phyloP scores from a whole-genome alignment of 2,888 invertebrate genomes.

The Callyntrura sp. region DNA sequence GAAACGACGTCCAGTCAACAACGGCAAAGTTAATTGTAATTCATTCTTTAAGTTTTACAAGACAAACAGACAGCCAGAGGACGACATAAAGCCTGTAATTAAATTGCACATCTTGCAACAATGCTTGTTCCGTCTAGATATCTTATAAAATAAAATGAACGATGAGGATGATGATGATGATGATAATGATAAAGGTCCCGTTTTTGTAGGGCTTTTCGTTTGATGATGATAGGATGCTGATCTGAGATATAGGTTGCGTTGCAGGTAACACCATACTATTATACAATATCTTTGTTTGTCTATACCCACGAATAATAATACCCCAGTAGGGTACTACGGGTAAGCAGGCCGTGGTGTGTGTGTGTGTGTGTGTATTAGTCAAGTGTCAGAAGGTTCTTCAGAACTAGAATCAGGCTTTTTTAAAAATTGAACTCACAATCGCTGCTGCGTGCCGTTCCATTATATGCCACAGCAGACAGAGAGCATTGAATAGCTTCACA shows the following conservation, averaged over 20 bases:
- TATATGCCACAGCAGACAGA: conserved; percentile 4
- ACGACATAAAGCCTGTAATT: too few relatives aligned
- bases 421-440: conserved; percentile 1
- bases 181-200: conserved; percentile 51
- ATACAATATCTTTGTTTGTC: conserved; percentile 6
- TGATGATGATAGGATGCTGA: conserved; percentile 41
- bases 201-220: conserved; percentile 39
- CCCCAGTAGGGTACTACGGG: conserved; percentile 17
- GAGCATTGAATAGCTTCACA: background rate
- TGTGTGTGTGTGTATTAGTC: background rate
- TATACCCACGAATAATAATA: background rate
- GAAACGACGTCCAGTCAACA: too few relatives aligned
- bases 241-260: conserved; percentile 50
- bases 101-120: background rate
- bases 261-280: conserved; percentile 30
- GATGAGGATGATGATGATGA: conserved; percentile 35
- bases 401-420: conserved; percentile 19
- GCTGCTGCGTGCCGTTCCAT: background rate
- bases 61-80: background rate
- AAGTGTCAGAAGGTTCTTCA: conserved; percentile 51
- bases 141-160: conserved; percentile 3
- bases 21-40: too few relatives aligned
- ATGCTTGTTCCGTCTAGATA: background rate
- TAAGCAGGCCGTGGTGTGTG: conserved; percentile 8
- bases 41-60: too few relatives aligned